A percentile compares a stretch with the other conserved stretches of the same genome.
These are phyloP conservation scores for Melanotus villosus DNA, from an alignment of 2,888 invertebrate species.

Conservation along the genomic window DNA sequence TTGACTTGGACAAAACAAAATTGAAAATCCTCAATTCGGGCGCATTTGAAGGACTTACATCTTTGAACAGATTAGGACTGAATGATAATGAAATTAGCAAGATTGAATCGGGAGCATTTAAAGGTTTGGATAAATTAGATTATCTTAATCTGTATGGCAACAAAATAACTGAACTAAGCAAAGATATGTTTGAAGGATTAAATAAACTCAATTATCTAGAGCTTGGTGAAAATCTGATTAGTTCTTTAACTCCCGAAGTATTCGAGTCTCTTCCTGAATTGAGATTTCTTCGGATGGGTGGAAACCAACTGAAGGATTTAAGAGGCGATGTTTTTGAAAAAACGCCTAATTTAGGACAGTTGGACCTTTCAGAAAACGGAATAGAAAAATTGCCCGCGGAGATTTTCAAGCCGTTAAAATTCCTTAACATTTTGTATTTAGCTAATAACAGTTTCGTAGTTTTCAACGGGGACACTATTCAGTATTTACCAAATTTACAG, in stretches of 20 bases:
- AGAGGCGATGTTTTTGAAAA: conserved; percentile 3
- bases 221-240: conserved; percentile 23
- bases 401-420: not conserved
- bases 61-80: conserved; percentile 23
- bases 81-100: conserved; percentile 22
- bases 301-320: conserved; percentile 13
- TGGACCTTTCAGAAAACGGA: conserved; percentile 3
- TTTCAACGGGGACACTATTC: not conserved
- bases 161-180: conserved; percentile 15
- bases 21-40: not conserved
- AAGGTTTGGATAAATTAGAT: conserved; percentile 22
- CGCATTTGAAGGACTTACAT: conserved; percentile 8
- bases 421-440: conserved; percentile 7
- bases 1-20: conserved; percentile 20
- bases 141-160: conserved; percentile 22
- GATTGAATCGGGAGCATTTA: conserved; percentile 27
- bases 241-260: not conserved
- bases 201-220: conserved; percentile 24
- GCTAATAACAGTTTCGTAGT: conserved; percentile 10
- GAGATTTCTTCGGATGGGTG: not conserved
- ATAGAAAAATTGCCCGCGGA: not conserved
- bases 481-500: conserved; percentile 4
- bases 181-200: conserved; percentile 20
- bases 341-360: not conserved
- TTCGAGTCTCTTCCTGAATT: not conserved